These are phyloP conservation scores for Pachypanchax playfairii DNA, from an alignment of 2,113 vertebrate genomes.

Conservation along the genomic window DNA sequence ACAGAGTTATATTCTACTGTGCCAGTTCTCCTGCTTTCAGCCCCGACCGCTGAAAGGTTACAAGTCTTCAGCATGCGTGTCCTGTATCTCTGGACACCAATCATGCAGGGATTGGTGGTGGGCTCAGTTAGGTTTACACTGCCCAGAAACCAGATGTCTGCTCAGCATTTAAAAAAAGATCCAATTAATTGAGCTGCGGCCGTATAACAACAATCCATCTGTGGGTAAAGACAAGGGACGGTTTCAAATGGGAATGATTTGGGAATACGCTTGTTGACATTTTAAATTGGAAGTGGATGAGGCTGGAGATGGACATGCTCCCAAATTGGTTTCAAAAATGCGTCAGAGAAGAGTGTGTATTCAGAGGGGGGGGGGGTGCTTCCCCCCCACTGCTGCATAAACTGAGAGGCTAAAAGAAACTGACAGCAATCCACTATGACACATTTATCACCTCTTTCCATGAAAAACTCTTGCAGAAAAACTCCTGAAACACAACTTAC, in stretches of 20 bases:
- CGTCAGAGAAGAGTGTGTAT: conserved; percentile 55
- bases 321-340: conserved; percentile 62
- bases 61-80: conserved; percentile 68
- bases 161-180: conserved; percentile 59
- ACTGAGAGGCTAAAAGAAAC: conserved; percentile 59
- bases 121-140: conserved; percentile 70
- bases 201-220: conserved; percentile 72
- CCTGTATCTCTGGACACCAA: conserved; percentile 60
- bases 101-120: conserved; percentile 67
- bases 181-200: conserved; percentile 65
- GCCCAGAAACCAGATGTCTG: conserved; percentile 77
- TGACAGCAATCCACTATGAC: conserved; percentile 56
- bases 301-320: conserved; percentile 63
- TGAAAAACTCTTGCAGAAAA: conserved; percentile 55
- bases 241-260: conserved; percentile 64
- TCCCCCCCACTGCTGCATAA: conserved; percentile 56
- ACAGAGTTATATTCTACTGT: conserved; percentile 82
- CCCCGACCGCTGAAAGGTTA: conserved; percentile 73
- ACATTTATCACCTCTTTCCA: conserved; percentile 53
- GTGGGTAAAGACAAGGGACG: conserved; percentile 64
- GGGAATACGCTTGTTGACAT: conserved; percentile 67
- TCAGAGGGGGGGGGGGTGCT: conserved; percentile 53
- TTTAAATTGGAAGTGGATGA: conserved; percentile 55
- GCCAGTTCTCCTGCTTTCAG: conserved; percentile 74
- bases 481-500: conserved; percentile 22